Conservation (phyloP, 2,888 invertebrate genomes). For the Tachina grossa region DNA sequence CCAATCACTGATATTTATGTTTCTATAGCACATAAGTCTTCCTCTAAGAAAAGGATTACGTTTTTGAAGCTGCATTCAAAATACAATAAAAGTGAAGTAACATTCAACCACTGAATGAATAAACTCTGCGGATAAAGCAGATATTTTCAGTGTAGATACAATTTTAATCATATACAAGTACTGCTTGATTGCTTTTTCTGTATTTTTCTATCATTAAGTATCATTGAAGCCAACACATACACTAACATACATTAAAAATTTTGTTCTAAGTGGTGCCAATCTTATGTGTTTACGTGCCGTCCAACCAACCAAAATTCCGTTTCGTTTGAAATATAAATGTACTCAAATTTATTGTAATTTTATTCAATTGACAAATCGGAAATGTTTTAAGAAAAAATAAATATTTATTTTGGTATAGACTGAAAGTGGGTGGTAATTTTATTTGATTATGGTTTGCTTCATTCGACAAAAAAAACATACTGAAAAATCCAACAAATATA, state of each 20-base stretch:
- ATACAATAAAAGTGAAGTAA: too few species aligned
- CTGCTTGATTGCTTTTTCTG: constrained; percentile 49
- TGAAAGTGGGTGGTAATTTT: constrained; percentile 65
- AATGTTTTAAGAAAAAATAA: constrained; percentile 70
- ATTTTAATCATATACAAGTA: constrained; percentile 28
- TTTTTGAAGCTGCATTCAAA: too few species aligned
- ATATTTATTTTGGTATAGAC: constrained; percentile 66
- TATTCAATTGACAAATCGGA: constrained; percentile 82
- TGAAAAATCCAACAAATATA: constrained; percentile 52
- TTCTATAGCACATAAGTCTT: too few species aligned
- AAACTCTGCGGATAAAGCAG: background rate
- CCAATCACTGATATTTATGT: too few species aligned
- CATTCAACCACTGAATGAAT: too few species aligned
- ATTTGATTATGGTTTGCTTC: constrained; percentile 58
- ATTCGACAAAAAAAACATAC: constrained; percentile 22
- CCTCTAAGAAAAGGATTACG: too few species aligned
- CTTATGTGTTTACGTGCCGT: constrained; percentile 44
- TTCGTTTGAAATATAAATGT: constrained; percentile 52
- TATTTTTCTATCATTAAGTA: constrained; percentile 60
- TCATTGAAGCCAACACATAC: constrained; percentile 35
- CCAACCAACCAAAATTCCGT: constrained; percentile 66
- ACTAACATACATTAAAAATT: constrained; percentile 2
- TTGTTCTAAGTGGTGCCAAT: constrained; percentile 65
- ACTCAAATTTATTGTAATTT: constrained; percentile 77
- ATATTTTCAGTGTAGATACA: constrained; percentile 29